Conservation (phyloP, 2,888 invertebrate species). For the Drosophila leonis region DNA sequence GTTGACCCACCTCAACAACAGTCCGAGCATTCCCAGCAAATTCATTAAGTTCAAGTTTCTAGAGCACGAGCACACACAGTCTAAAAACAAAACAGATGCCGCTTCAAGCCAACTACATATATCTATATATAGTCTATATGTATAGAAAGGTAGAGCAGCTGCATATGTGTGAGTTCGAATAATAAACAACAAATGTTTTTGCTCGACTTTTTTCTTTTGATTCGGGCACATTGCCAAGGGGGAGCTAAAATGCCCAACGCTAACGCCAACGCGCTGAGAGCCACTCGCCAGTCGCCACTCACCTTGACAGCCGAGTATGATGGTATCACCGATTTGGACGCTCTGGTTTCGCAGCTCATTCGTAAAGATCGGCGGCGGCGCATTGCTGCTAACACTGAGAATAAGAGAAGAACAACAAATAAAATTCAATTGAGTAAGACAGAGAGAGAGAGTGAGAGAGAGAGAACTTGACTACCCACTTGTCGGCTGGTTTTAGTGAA, state of each 20-base stretch:
- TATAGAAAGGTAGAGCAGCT: constrained; percentile 14
- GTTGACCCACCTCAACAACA: constrained; percentile 83
- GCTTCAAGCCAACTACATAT: constrained; percentile 34
- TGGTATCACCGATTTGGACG: constrained; percentile 91
- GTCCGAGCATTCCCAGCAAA: constrained; percentile 64
- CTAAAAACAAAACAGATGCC: constrained; percentile 56
- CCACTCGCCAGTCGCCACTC: constrained; percentile 68
- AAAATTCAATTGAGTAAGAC: background rate
- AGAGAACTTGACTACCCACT: constrained; percentile 84
- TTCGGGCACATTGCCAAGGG: constrained; percentile 73
- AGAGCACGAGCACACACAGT: constrained; percentile 61
- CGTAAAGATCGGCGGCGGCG: constrained; percentile 91
- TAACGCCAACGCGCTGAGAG: constrained; percentile 27
- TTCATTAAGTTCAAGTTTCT: constrained; percentile 83
- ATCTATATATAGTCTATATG: constrained; percentile 23
- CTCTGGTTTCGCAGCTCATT: constrained; percentile 91
- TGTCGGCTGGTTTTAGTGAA: constrained; percentile 89
- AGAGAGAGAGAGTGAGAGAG: background rate
- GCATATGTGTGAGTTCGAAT: constrained; percentile 28
- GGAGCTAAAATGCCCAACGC: constrained; percentile 18
- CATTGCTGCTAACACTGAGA: constrained; percentile 78
- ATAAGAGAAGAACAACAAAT: constrained; percentile 5
- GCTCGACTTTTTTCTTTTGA: constrained; percentile 1
- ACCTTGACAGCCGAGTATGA: constrained; percentile 92
- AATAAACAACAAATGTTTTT: constrained; percentile 56